Evolutionary conservation across 2,113 vertebrate species (phyloP).

Genomic region (Phasianus colchicus): DNA sequence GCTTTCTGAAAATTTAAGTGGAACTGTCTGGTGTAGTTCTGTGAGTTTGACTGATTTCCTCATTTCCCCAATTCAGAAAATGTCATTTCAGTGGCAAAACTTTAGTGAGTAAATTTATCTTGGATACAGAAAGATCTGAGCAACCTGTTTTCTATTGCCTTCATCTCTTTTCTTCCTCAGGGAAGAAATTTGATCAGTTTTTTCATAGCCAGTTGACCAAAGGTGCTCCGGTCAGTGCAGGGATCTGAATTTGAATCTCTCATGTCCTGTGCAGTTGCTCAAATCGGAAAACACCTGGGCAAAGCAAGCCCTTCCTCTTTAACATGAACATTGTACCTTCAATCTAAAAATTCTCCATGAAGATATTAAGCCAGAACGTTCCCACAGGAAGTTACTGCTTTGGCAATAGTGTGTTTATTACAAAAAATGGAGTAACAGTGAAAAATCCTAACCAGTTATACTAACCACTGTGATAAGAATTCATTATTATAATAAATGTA

Average conservation of each 20-base stretch:
- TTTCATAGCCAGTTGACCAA: neutral
- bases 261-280: fast-evolving
- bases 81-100: neutral
- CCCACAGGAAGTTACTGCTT: neutral
- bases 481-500: neutral
- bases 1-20: neutral
- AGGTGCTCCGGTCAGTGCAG: neutral
- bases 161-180: neutral
- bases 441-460: neutral
- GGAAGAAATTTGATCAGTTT: neutral
- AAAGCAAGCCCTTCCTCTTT: neutral
- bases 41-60: neutral
- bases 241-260: neutral
- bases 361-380: neutral
- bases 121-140: neutral
- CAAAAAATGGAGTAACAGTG: neutral
- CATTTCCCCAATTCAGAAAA: neutral
- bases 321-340: neutral
- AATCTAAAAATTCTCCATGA: neutral
- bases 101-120: neutral
- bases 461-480: neutral
- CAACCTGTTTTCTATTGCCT: neutral
- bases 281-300: neutral
- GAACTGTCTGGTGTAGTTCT: neutral
- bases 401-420: neutral